Conservation (phyloP, 2,797 vertebrate genomes). For the Agapornis canus region DNA sequence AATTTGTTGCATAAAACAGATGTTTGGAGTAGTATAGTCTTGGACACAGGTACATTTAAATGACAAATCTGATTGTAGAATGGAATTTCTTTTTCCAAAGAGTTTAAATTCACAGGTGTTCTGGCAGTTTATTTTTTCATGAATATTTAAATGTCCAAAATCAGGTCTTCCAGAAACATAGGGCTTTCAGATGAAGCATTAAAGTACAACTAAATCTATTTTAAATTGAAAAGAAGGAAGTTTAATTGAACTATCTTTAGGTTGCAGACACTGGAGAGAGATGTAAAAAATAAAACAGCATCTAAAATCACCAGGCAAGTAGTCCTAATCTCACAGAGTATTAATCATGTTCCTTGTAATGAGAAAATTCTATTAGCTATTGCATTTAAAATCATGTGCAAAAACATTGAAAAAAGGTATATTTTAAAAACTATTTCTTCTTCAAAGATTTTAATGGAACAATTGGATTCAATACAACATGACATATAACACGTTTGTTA, state of each 20-base stretch:
- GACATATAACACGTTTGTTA: not conserved
- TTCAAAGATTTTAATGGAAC: slow-evolving; percentile 26
- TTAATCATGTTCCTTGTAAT: slow-evolving; percentile 13
- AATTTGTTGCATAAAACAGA: not conserved
- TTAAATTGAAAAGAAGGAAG: slow-evolving; percentile 42
- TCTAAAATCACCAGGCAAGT: not conserved
- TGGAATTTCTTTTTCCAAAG: not conserved
- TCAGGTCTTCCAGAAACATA: not conserved
- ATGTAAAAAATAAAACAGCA: slow-evolving; percentile 2
- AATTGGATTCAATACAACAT: slow-evolving; percentile 17
- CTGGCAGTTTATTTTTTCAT: not conserved
- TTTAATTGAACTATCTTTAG: not conserved
- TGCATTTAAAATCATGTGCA: not conserved
- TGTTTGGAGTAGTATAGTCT: not conserved
- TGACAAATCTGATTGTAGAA: not conserved
- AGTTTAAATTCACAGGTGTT: not conserved
- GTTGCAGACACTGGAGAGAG: not conserved
- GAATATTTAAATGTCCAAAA: slow-evolving; percentile 17
- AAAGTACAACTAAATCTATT: slow-evolving; percentile 1
- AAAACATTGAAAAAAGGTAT: not conserved
- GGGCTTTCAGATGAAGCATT: not conserved
- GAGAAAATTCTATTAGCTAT: slow-evolving; percentile 32
- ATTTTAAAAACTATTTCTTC: slow-evolving; percentile 28
- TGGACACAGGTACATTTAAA: not conserved
- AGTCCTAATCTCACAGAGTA: not conserved